Conservation (phyloP, 2,113 vertebrate species). For the Orientallactaga bullata region DNA sequence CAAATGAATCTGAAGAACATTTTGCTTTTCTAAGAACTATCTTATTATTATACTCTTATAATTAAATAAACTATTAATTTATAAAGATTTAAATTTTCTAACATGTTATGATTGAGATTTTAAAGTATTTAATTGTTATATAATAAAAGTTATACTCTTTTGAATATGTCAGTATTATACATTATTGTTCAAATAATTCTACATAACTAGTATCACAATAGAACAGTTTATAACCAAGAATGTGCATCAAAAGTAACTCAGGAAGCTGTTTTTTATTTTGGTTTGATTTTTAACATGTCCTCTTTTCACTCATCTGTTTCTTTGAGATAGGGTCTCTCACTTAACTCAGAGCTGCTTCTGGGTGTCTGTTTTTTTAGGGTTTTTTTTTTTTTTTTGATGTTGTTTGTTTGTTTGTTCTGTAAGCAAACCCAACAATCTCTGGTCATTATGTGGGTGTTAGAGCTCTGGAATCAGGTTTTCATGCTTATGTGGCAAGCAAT, state of each 20-base stretch:
- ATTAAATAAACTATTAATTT: neutral
- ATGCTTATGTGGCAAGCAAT: neutral
- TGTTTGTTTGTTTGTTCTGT: too few species aligned
- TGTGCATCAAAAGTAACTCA: neutral
- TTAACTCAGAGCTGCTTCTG: too few species aligned
- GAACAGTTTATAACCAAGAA: constrained; percentile 20
- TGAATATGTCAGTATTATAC: neutral
- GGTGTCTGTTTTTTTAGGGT: too few species aligned
- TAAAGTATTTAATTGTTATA: constrained; percentile 32
- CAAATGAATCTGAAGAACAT: constrained; percentile 54
- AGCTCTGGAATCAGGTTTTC: too few species aligned
- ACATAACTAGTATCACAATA: neutral
- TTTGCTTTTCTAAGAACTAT: neutral
- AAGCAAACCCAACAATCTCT: too few species aligned
- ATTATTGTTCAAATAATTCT: neutral
- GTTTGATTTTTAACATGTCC: too few species aligned
- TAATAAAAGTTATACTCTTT: neutral
- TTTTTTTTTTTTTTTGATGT: too few species aligned
- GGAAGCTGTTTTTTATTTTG: neutral
- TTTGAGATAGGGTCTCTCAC: too few species aligned
- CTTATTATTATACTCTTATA: constrained; percentile 12
- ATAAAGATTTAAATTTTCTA: neutral
- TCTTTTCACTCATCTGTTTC: too few species aligned
- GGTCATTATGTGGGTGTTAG: too few species aligned
- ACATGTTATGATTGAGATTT: constrained; percentile 11